Base-by-base conservation (phyloP, 2,888 invertebrate species). In the Caenorhabditis sinica region DNA sequence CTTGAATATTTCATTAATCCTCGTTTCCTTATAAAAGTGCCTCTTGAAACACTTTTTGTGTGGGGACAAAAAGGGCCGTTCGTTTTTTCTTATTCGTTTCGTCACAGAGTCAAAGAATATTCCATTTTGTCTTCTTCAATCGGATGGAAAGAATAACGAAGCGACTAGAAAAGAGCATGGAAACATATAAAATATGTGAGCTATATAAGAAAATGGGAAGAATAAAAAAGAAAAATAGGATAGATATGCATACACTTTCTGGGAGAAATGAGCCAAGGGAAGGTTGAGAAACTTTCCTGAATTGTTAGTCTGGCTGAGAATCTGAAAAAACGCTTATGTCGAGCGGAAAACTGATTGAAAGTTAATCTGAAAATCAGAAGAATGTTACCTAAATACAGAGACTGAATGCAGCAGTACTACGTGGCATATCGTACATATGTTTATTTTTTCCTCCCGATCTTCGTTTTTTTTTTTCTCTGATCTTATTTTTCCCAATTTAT, bases 1-100 rank as follows among this genome's bases (percentile, higher is more conserved):
- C 49, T 51, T 66, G 51, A 66, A 66, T 51, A 36, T 68, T 68
- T 68, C 53, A 68, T 68, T 23, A 53, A 15, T 68, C 36, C 30
- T 68, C 51, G n/a, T 17, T 30, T n/a, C 40, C 8, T 30, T 17
- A 20, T 69, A 20, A 53, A 56, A 56, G 56, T 69, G 28, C 23
- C 6, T 36, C 68, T 56, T 56, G 40, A 56, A 69, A 56, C 56
- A 40, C 36, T 51, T 36, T 9, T 20, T 51, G 40, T 53, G n/a
- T 9, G 23, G 23, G 20, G 28, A 25, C 4, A 49, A 49, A 49
- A 49, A 56, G 40, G 25, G 53, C 36, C 36, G 56, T 69, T 69
- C 69, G 56, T 69, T 69, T 69, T 69, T 69, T 40, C n/a, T n/a
- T 36, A 17, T 9, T 56, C 2, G 33, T 56, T 69, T 69, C 56